phyloP scores from a whole-genome alignment of 2,797 vertebrate genomes.

The Buceros bicornis region DNA sequence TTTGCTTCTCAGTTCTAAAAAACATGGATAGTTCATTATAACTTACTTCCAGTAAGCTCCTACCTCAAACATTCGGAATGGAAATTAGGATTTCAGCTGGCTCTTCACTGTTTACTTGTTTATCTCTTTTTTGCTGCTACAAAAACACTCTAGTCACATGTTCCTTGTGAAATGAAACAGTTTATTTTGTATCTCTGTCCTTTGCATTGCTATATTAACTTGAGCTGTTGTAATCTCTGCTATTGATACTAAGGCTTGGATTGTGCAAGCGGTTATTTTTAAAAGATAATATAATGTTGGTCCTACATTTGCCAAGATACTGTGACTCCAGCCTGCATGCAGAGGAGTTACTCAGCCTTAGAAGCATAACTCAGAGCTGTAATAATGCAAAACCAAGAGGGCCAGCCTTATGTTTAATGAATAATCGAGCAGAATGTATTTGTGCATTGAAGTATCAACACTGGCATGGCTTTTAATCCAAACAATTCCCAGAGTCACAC shows the following conservation, averaged over 20 bases:
- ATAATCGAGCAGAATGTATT: not conserved
- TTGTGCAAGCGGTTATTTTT: conserved; percentile 12
- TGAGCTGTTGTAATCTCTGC: not conserved
- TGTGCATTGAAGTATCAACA: not conserved
- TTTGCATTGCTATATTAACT: not conserved
- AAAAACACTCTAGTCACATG: not conserved
- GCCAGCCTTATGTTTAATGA: not conserved
- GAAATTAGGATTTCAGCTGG: not conserved
- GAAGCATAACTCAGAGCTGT: not conserved
- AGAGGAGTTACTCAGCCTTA: not conserved
- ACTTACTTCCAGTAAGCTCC: not conserved
- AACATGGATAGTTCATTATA: not conserved
- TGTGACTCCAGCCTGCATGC: not conserved
- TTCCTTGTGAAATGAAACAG: not conserved
- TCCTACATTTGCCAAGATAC: not conserved
- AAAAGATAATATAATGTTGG: not conserved
- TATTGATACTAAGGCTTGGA: not conserved
- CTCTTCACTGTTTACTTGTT: not conserved
- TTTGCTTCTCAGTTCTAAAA: not conserved
- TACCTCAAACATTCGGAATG: not conserved
- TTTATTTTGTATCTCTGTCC: not conserved
- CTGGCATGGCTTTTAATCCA: not conserved
- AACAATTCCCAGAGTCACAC: not conserved
- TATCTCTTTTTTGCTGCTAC: not conserved
- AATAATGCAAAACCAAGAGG: not conserved